Base-by-base conservation (phyloP, 1,140 invertebrate genomes). In the Belonocnema kinseyi region DNA sequence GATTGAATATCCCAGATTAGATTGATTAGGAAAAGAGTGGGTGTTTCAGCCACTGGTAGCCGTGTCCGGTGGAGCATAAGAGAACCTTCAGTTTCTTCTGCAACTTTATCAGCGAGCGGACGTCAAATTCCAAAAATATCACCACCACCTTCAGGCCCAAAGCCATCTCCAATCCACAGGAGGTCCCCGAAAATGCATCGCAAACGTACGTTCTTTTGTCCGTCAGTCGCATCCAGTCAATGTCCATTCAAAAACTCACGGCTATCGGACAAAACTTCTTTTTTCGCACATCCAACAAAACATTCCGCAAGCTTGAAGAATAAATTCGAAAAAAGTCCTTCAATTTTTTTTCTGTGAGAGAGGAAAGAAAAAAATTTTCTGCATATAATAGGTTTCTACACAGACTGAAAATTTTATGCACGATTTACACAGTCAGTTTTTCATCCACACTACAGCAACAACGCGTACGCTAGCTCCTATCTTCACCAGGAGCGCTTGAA, bases 51-150 rank as follows among this genome's bases (percentile, higher is more conserved):
- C 86, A 84, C 84, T 82, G 85, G 85, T 84, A 84, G 87, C 77
- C 88, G 85, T 81, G 88, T 90, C 76, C 88, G 87, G 81, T 89
- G 88, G 88, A 90, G 84, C 85, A 88, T 90, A 87, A 84, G 88
- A 83, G 88, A 89, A 85, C 81, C 87, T 80, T 82, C 85, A 77
- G 77, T 85, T 80, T 85, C 84, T 80, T 79, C 85, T 81, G 76
- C 81, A 74, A 83, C 74, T 83, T 83, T 83, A 71, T 81, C 86
- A 73, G 79, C 75, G 83, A 83, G 81, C 80, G 80, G 85, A 80
- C 83, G 78, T 76, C 80, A 83, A 80, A 88, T 85, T 79, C 80
- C 87, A 70, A 83, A 87, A 75, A 86, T 90, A 86, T 85, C 87
- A 76, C 87, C 88, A 82, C 83, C 88, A 82, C 86, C 88, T 83